Evolutionary conservation across 2,888 invertebrate species (phyloP), one percentile per base, ranked within the genome.

Genomic region (Eueremaeus valkanovi): DNA sequence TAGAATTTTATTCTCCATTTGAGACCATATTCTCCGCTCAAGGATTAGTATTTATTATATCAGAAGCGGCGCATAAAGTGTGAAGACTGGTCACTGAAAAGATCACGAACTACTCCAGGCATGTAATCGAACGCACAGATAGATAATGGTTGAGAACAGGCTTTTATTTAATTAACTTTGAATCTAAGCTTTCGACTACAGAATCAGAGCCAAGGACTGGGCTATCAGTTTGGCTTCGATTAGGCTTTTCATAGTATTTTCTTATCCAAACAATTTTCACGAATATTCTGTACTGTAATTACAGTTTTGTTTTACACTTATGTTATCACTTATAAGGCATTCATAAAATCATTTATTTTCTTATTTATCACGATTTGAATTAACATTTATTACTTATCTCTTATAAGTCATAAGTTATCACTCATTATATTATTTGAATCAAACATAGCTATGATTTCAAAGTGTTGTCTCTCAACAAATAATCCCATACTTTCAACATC

Each of bases 361-460:
- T 36, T 31, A 66, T 36, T 66, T 66, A 66, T 66, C 66, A 66
- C 66, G 66, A 36, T 66, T 66, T 66, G 36, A 66, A 66, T 66
- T 66, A 66, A n/a, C n/a, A n/a, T n/a, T n/a, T n/a, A n/a, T n/a
- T n/a, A n/a, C n/a, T n/a, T n/a, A n/a, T n/a, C n/a, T n/a, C n/a
- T n/a, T n/a, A n/a, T n/a, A n/a, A n/a, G n/a, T n/a, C 13, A 42
- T 49, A 29, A 58, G 58, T 58, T 58, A 29, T 66, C 66, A 66
- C 66, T 66, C 36, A 66, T 66, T 33, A 66, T 66, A 66, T 66
- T 33, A n/a, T 27, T 66, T 36, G 18, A 18, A 36, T 21, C 13
- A 16, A 16, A 33, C 8, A 27, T n/a, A 61, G 1, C 27, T 66
- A 66, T 66, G 36, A 66, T 66, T 66, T n/a, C n/a, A 36, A 66